A percentile compares a stretch with the other conserved stretches of the same genome.
phyloP scores from a whole-genome alignment of 2,113 vertebrate genomes.

The Trematocara marginatum region DNA sequence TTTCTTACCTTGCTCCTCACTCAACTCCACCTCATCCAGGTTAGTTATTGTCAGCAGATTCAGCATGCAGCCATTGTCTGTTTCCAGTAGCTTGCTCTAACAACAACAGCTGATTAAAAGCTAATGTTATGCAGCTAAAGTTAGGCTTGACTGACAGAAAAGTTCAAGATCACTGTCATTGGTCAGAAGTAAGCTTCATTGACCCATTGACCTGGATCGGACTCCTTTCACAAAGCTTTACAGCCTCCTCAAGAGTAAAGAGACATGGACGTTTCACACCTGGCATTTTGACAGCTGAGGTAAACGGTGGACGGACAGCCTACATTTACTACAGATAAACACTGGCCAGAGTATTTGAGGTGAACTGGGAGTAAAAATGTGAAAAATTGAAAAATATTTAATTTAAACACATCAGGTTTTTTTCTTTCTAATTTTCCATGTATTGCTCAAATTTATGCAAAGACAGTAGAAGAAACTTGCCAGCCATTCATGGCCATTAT shows the following conservation, averaged over 20 bases:
- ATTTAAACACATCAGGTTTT: neutral
- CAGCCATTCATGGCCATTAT: neutral
- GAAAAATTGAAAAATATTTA: neutral
- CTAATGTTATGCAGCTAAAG: neutral
- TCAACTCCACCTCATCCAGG: neutral
- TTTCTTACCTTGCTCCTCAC: neutral
- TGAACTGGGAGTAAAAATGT: neutral
- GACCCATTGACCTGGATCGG: neutral
- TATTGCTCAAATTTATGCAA: neutral
- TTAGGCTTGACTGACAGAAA: neutral
- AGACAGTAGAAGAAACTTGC: neutral
- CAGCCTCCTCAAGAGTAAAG: neutral
- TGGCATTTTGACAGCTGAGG: neutral
- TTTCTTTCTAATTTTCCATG: neutral
- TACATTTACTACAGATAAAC: neutral
- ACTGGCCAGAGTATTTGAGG: neutral
- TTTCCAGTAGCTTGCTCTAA: neutral
- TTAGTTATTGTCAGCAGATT: neutral
- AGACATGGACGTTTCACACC: neutral
- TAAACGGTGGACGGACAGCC: neutral
- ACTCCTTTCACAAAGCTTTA: neutral
- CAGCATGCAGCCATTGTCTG: neutral
- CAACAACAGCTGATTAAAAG: neutral
- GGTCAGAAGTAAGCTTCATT: neutral
- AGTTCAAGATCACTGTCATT: neutral